These are phyloP conservation scores for Drosophila lacicola DNA, from an alignment of 2,888 invertebrate species.

Conservation along the genomic window DNA sequence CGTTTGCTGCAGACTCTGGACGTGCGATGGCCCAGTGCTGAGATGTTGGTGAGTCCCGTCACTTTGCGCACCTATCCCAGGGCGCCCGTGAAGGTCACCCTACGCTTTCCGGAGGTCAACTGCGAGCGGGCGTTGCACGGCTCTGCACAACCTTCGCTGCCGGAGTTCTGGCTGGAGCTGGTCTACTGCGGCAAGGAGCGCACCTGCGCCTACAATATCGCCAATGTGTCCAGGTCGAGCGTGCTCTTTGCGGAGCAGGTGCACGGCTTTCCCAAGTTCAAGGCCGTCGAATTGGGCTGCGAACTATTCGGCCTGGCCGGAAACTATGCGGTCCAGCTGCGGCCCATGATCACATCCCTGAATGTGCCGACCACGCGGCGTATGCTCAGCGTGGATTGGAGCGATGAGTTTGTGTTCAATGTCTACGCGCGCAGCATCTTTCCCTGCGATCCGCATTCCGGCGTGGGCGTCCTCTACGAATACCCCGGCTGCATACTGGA, in stretches of 20 bases:
- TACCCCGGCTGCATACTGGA: slow-evolving; percentile 93
- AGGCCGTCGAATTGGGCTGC: slow-evolving; percentile 89
- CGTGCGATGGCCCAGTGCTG: slow-evolving; percentile 92
- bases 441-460: slow-evolving; percentile 91
- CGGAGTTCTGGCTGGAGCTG: slow-evolving; percentile 92
- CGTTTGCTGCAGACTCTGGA: slow-evolving; percentile 87
- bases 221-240: slow-evolving; percentile 86
- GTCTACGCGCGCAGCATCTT: slow-evolving; percentile 93
- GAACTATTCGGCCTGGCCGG: slow-evolving; percentile 93
- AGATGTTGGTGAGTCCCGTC: slow-evolving; percentile 90
- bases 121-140: slow-evolving; percentile 85
- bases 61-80: slow-evolving; percentile 93
- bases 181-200: slow-evolving; percentile 92
- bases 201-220: slow-evolving; percentile 87
- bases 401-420: slow-evolving; percentile 93
- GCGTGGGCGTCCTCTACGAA: slow-evolving; percentile 92
- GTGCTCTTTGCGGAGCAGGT: slow-evolving; percentile 92
- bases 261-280: slow-evolving; percentile 89
- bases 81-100: slow-evolving; percentile 89
- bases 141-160: slow-evolving; percentile 84
- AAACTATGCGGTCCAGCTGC: slow-evolving; percentile 91
- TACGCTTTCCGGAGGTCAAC: slow-evolving; percentile 91
- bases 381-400: slow-evolving; percentile 89
- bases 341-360: slow-evolving; percentile 88
- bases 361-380: slow-evolving; percentile 79